These are phyloP conservation scores for Darevskia mixta DNA, from an alignment of 2,797 vertebrate genomes.

Conservation along the genomic window DNA sequence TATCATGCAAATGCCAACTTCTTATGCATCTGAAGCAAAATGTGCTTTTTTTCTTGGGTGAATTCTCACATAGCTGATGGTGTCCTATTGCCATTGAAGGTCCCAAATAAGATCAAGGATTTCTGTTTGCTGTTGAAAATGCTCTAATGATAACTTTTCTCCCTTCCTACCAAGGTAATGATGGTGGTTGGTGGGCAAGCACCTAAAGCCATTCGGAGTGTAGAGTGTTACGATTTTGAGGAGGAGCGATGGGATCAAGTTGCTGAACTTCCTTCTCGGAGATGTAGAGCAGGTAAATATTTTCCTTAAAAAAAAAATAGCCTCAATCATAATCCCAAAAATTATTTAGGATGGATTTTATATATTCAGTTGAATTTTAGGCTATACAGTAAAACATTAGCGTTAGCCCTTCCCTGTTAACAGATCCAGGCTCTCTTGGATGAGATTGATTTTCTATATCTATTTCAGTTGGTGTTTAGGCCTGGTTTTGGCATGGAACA, in stretches of 20 bases:
- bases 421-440: not conserved
- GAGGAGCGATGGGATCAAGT: constrained; percentile 97
- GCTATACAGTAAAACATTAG: not conserved
- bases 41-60: not conserved
- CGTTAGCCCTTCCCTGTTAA: not conserved
- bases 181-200: constrained; percentile 97
- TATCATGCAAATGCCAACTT: constrained; percentile 31
- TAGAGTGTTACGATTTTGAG: constrained; percentile 97
- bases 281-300: constrained; percentile 90
- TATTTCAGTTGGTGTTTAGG: too few relatives aligned
- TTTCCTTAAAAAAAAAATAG: not conserved
- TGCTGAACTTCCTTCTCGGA: constrained; percentile 92
- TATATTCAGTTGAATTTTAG: not conserved
- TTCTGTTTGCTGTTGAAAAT: not conserved
- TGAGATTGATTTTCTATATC: too few relatives aligned
- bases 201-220: constrained; percentile 95
- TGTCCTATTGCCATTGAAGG: not conserved
- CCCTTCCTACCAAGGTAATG: constrained; percentile 88
- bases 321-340: not conserved
- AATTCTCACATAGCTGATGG: constrained; percentile 1
- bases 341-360: not conserved
- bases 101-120: not conserved
- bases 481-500: too few relatives aligned
- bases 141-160: constrained; percentile 6
- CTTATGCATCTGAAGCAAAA: constrained; percentile 37